Evolutionary conservation across 2,113 vertebrate species (phyloP), one percentile per base, ranked within the genome.

Genomic region (Lynx canadensis): DNA sequence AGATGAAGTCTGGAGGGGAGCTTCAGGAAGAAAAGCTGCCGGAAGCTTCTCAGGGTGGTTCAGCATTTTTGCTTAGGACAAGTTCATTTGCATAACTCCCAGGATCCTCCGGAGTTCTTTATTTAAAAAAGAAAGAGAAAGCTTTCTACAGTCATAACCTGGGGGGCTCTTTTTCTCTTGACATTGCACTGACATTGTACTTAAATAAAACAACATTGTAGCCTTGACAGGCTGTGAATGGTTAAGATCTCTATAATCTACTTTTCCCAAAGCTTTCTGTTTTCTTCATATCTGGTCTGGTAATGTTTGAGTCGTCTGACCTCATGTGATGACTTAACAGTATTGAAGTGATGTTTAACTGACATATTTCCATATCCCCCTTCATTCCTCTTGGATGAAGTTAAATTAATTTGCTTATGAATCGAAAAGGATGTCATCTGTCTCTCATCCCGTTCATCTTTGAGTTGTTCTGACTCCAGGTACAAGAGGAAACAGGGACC

Each of bases 21-120:
- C 86, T 82, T 89, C 36, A 29, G 57, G 36, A 69, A 65, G 52
- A 86, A 69, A 84, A 97, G 69, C 86, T 95, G 84, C 66, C 33
- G n/a, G 68, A 96, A 97, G 73, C 78, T 97, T 98, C 97, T 95
- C 76, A 85, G 93, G 96, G 50, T 69, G 23, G 48, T 74, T 90
- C 38, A 36, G 45, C 81, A 41, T n/a, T n/a, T 68, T 52, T 97
- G 92, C 73, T 88, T 94, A 57, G 95, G 94, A 94, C 27, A 97
- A 1, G 0, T 2, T 86, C 74, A 63, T 96, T 97, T 93, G 13
- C 97, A 55, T 50, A 68, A 84, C 95, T 94, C 85, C 89, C 36
- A 14, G 85, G 29, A 66, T 95, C 65, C 55, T 76, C 38, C 89
- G 33, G 48, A 92, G 52, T 89, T 57, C 3, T 63, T 92, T 1